Conservation (phyloP, 1,140 invertebrate species). For the Fopius arisanus region DNA sequence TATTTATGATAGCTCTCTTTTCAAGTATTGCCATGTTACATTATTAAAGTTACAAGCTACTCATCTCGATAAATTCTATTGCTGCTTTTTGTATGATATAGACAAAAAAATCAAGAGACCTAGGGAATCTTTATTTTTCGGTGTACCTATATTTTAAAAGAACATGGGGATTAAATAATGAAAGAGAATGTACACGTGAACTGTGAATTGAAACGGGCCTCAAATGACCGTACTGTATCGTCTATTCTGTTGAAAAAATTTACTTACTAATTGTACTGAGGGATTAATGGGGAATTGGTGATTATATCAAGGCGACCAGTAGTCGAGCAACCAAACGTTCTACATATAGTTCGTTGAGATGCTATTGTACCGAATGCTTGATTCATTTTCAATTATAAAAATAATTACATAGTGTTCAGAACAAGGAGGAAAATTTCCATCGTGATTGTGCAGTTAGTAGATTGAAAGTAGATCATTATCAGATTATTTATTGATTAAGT, state of each 20-base stretch:
- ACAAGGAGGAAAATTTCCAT: not conserved
- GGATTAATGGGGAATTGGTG: not conserved
- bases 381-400: constrained; percentile 5
- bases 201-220: not conserved
- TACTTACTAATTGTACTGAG: not conserved
- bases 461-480: not conserved
- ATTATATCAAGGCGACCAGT: not conserved
- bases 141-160: not conserved
- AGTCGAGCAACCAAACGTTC: not conserved
- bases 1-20: not conserved
- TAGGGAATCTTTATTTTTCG: not conserved
- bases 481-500: not conserved
- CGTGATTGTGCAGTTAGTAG: constrained; percentile 8
- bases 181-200: not conserved
- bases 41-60: not conserved
- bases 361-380: constrained; percentile 1
- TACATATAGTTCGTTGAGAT: constrained; percentile 6
- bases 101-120: not conserved
- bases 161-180: not conserved
- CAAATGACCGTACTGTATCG: not conserved
- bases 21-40: not conserved
- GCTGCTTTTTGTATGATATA: constrained; percentile 1
- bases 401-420: not conserved
- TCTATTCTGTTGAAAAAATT: not conserved
- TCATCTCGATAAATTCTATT: not conserved